Evolutionary conservation across 2,888 invertebrate species (phyloP).

Genomic region (Heliconius ethilla): DNA sequence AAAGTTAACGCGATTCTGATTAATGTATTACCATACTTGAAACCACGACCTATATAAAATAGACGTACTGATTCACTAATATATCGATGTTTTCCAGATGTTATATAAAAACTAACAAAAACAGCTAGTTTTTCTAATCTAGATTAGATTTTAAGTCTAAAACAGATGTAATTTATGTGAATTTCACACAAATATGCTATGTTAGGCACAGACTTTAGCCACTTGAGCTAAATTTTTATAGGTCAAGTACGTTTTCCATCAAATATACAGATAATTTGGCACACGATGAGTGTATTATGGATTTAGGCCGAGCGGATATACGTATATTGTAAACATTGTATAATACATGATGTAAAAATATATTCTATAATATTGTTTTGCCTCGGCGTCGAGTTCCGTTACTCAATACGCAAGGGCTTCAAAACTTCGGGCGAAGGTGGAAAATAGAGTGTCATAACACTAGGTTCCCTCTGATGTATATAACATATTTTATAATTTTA

Average conservation of each 20-base stretch:
- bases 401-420: no score
- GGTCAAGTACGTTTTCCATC: conserved; percentile 29
- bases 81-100: background rate
- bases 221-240: conserved; percentile 27
- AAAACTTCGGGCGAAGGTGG: no score
- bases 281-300: conserved; percentile 21
- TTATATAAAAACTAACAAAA: background rate
- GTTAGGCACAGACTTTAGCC: background rate
- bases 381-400: no score
- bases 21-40: background rate
- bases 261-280: conserved; percentile 26
- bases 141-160: background rate
- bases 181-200: conserved; percentile 9
- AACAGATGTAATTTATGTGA: background rate
- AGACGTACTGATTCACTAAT: background rate
- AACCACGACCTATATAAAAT: background rate
- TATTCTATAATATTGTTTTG: background rate
- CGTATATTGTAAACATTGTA: conserved; percentile 23
- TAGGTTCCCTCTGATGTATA: no score
- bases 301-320: conserved; percentile 21
- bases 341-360: background rate
- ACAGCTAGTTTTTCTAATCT: background rate
- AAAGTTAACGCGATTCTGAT: background rate
- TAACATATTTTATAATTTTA: no score
- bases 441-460: no score